Percentiles rank a stretch among this genome's conserved stretches.
Evolutionary conservation across 2,113 vertebrate species (phyloP).

Genomic region (Gyps fulvus): DNA sequence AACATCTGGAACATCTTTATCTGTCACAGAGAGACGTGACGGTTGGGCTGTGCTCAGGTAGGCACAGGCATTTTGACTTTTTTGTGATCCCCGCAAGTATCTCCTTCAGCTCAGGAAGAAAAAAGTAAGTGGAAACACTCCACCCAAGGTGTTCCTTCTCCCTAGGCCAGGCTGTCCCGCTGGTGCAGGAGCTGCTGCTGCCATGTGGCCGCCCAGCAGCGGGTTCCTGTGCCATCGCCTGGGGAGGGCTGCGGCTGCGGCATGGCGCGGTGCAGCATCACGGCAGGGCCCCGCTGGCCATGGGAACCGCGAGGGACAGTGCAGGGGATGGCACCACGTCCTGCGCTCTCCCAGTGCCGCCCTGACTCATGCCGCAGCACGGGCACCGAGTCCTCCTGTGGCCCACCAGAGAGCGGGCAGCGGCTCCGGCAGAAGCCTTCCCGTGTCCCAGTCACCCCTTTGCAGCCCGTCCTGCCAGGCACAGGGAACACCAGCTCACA

Average conservation of each 20-base stretch:
- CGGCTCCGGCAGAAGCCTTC: background rate
- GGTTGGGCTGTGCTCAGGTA: background rate
- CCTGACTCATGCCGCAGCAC: background rate
- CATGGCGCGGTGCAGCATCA: background rate
- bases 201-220: background rate
- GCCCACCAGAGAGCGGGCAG: background rate
- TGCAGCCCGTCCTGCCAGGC: background rate
- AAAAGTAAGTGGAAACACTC: background rate
- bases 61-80: background rate
- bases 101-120: background rate
- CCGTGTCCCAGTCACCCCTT: background rate
- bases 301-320: accelerated
- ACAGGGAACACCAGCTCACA: background rate
- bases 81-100: background rate
- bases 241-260: background rate
- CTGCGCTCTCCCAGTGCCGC: background rate
- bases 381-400: background rate
- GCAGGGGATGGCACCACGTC: accelerated
- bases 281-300: accelerated
- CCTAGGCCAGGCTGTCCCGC: too few species aligned
- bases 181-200: background rate
- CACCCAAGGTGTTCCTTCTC: background rate
- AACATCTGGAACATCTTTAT: background rate
- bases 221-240: background rate
- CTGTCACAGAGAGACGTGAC: background rate